Evolutionary conservation across 1,140 invertebrate species (phyloP).

Genomic region (Hypothenemus hampei): DNA sequence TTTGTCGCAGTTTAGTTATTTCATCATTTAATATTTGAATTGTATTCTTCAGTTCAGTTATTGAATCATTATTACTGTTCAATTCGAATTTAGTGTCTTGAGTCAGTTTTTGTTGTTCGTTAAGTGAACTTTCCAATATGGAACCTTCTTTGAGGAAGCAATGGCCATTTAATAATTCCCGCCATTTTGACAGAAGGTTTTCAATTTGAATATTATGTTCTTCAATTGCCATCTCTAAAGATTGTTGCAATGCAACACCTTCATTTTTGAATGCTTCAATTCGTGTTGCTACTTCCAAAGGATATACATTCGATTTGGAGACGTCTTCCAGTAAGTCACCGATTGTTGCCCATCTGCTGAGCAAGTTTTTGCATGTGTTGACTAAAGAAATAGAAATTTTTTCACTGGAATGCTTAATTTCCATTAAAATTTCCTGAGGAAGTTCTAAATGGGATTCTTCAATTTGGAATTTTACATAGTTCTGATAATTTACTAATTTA

Average conservation of each 20-base stretch:
- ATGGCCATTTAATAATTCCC: constrained; percentile 23
- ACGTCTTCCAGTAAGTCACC: constrained; percentile 32
- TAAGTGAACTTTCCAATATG: constrained; percentile 27
- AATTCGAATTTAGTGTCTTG: constrained; percentile 22
- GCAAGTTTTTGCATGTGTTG: constrained; percentile 30
- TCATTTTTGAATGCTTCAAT: constrained; percentile 31
- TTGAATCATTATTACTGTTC: too few relatives aligned
- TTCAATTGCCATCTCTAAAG: constrained; percentile 20
- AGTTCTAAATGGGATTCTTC: constrained; percentile 21
- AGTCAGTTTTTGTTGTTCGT: constrained; percentile 26
- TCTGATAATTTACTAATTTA: constrained; percentile 2
- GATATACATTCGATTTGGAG: constrained; percentile 26
- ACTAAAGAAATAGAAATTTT: constrained; percentile 30
- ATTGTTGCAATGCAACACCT: constrained; percentile 29
- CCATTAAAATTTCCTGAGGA: constrained; percentile 19
- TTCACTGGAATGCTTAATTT: constrained; percentile 32
- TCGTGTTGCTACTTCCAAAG: constrained; percentile 20
- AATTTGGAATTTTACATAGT: not conserved
- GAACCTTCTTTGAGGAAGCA: constrained; percentile 10
- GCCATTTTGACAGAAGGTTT: constrained; percentile 31
- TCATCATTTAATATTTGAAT: too few relatives aligned
- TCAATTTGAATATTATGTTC: constrained; percentile 33
- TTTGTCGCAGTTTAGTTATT: too few relatives aligned
- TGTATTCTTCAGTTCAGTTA: too few relatives aligned
- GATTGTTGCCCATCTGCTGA: constrained; percentile 24